A percentile compares a stretch with the other conserved stretches of the same genome.
Conservation (phyloP, 2,797 vertebrate species). For the Sebastolobus altivelis region DNA sequence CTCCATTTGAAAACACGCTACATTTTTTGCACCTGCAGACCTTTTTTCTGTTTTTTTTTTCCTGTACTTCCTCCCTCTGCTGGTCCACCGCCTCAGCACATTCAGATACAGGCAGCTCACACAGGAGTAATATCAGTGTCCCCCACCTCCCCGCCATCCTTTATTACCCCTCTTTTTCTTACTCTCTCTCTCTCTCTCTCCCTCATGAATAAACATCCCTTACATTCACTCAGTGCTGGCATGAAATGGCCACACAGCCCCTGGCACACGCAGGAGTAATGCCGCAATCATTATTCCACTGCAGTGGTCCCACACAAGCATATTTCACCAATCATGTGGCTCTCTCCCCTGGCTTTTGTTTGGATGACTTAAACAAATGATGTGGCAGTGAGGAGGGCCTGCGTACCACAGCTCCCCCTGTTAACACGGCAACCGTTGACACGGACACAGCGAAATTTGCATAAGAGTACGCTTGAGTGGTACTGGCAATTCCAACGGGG, state of each 20-base stretch:
- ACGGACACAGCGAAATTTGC: conserved; percentile 86
- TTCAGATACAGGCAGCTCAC: conserved; percentile 48
- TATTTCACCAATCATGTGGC: conserved; percentile 92
- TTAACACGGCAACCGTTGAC: conserved; percentile 90
- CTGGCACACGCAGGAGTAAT: conserved; percentile 85
- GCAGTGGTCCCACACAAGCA: conserved; percentile 89
- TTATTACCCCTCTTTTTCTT: conserved; percentile 65
- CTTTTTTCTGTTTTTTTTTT: conserved; percentile 21
- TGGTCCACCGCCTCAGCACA: conserved; percentile 49
- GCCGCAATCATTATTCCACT: conserved; percentile 89
- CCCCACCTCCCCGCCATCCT: conserved; percentile 62
- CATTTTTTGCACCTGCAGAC: conserved; percentile 29
- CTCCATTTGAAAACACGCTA: neutral
- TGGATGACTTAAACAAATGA: conserved; percentile 93
- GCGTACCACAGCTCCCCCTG: conserved; percentile 80
- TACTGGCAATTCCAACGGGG: conserved; percentile 88
- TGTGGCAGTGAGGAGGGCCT: conserved; percentile 86
- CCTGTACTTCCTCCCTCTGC: conserved; percentile 39
- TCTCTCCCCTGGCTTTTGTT: conserved; percentile 91
- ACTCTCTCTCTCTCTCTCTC: conserved; percentile 23
- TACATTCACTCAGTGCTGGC: conserved; percentile 78
- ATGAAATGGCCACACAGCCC: conserved; percentile 84
- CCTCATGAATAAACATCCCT: conserved; percentile 83
- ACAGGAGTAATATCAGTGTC: conserved; percentile 71
- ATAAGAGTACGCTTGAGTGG: conserved; percentile 87